A percentile compares a stretch with the other conserved stretches of the same genome.
Evolutionary conservation across 2,797 vertebrate species (phyloP).

Genomic region (Phoebastria nigripes): DNA sequence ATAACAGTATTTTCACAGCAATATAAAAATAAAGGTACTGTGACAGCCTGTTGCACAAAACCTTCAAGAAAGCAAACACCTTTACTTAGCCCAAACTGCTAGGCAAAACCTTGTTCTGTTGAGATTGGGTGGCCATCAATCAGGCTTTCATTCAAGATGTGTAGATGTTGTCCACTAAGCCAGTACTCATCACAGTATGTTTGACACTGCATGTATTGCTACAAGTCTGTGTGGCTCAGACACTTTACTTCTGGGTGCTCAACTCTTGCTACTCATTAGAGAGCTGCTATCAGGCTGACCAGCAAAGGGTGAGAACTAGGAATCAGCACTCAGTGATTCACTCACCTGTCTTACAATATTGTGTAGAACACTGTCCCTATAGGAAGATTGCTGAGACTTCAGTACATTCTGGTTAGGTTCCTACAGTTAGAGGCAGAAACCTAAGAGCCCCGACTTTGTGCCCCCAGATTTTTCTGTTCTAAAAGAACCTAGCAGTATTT

Average conservation of each 20-base stretch:
- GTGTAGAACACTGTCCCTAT: not conserved
- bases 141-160: not conserved
- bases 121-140: not conserved
- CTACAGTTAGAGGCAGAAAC: not conserved
- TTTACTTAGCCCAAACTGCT: not conserved
- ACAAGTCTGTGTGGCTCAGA: not conserved
- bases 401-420: not conserved
- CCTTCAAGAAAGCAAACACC: not conserved
- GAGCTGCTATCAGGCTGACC: not conserved
- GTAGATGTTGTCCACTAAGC: not conserved
- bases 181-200: not conserved
- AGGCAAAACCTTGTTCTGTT: not conserved
- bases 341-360: not conserved
- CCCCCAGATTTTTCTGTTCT: not conserved
- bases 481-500: not conserved
- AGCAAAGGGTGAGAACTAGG: not conserved
- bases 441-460: not conserved
- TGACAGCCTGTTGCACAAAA: not conserved
- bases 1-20: not conserved
- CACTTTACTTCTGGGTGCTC: not conserved
- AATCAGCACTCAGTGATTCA: not conserved
- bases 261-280: not conserved
- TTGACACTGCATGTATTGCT: not conserved
- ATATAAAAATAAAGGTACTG: not conserved
- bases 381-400: not conserved